Percentiles rank a stretch among this genome's conserved stretches.
Evolutionary conservation across 2,113 vertebrate species (phyloP).

Genomic region (Calyptommatus sinebrachiatus): DNA sequence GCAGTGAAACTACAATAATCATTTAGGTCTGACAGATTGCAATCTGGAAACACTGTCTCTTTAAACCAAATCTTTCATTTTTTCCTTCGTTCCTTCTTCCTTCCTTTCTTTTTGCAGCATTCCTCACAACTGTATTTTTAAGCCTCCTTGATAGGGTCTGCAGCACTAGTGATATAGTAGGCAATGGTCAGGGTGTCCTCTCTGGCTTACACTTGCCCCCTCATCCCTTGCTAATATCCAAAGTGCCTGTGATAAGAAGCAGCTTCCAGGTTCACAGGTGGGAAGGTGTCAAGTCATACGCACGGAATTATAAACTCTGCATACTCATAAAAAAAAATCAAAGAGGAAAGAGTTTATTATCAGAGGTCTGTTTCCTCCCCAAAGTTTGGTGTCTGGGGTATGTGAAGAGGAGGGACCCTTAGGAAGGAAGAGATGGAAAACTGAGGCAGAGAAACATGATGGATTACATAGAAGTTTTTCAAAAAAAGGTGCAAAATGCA

Average conservation of each 20-base stretch:
- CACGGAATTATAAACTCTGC: constrained; percentile 71
- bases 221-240: constrained; percentile 66
- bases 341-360: constrained; percentile 69
- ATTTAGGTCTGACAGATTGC: no score
- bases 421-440: constrained; percentile 13
- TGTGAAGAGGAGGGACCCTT: constrained; percentile 26
- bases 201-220: constrained; percentile 43
- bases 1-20: not conserved
- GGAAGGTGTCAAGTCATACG: constrained; percentile 72
- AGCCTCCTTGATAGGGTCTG: not conserved
- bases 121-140: not conserved
- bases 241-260: constrained; percentile 76
- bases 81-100: not conserved
- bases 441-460: not conserved
- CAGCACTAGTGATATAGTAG: not conserved
- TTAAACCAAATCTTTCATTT: not conserved
- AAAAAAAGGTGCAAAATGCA: not conserved
- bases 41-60: not conserved
- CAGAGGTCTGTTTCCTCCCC: constrained; percentile 68
- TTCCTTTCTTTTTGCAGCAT: constrained; percentile 10
- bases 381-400: constrained; percentile 56
- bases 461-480: constrained; percentile 1
- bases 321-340: constrained; percentile 79
- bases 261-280: constrained; percentile 69
- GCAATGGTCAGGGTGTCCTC: not conserved